phyloP scores from a whole-genome alignment of 2,797 vertebrate species.

The Tokudaia tokunoshimensis region DNA sequence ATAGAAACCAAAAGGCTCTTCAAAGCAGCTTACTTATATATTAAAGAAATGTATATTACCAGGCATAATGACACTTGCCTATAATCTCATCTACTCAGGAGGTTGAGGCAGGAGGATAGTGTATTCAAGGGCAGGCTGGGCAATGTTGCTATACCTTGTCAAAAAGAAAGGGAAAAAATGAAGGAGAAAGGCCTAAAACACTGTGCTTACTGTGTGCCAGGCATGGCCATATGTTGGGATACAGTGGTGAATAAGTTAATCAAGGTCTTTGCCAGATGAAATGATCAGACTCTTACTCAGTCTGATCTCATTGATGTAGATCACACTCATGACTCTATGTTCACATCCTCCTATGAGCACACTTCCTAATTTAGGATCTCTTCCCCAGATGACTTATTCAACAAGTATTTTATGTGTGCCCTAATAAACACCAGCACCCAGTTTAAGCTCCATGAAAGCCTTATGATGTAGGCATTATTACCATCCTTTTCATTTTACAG shows the following conservation, averaged over 20 bases:
- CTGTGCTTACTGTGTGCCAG: not conserved
- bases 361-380: not conserved
- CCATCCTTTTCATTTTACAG: not conserved
- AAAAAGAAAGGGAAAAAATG: not conserved
- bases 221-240: not conserved
- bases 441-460: conserved; percentile 19
- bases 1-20: not conserved
- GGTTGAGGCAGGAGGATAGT: not conserved
- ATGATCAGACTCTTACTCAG: not conserved
- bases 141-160: not conserved
- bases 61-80: not conserved
- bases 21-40: not conserved
- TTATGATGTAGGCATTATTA: not conserved
- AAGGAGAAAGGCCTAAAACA: not conserved
- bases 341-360: not conserved
- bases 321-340: not conserved
- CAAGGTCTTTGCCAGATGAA: not conserved
- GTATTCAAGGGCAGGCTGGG: not conserved
- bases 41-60: not conserved
- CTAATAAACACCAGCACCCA: not conserved
- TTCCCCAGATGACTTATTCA: not conserved
- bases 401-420: not conserved
- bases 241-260: not conserved
- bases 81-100: not conserved
- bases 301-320: not conserved